Evolutionary conservation across 2,888 invertebrate genomes (phyloP), one percentile per base, ranked within the genome.

Genomic region (Rhopalosiphum nymphaeae): DNA sequence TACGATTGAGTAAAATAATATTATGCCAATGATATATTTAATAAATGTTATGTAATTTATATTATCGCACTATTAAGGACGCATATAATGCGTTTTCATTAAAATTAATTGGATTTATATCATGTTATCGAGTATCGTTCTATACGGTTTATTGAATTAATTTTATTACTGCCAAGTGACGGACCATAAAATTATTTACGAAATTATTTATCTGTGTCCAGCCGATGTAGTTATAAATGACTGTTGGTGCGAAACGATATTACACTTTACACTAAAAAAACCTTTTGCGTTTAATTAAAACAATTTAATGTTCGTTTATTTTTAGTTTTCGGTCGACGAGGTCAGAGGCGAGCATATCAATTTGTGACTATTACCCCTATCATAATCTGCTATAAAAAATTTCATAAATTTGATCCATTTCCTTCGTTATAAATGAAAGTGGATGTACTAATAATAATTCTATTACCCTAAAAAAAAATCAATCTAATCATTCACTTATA

Each of bases 101-200:
- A 53, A 42, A 89, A 89, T 56, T 36, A 89, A 89, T 89, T 89
- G 36, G 42, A 56, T 36, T n/a, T 49, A 87, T 49, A 49, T 87
- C 56, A 56, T 89, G n/a, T 29, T 87, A 53, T 88, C 53, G 84
- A 88, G 25, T 91, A 84, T 88, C 61, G 94, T 88, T 89, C 78
- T 25, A 89, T 85, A 91, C 92, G 16, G 94, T 88, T 91, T 89
- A 36, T 36, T 78, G 36, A 78, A 78, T 78, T 78, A 78, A 78
- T 78, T 78, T 36, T 78, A 78, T 78, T 21, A 36, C 2, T 78
- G 78, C 21, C 16, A 36, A 36, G 36, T 78, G 36, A 21, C 21
- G 78, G 78, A 9, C 16, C 78, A 78, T 78, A 36, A 36, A 78
- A 36, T 78, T 7, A 36, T 21, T 78, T 9, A 21, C 21, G 21